phyloP scores from a whole-genome alignment of 2,113 vertebrate species.

The Charina bottae region DNA sequence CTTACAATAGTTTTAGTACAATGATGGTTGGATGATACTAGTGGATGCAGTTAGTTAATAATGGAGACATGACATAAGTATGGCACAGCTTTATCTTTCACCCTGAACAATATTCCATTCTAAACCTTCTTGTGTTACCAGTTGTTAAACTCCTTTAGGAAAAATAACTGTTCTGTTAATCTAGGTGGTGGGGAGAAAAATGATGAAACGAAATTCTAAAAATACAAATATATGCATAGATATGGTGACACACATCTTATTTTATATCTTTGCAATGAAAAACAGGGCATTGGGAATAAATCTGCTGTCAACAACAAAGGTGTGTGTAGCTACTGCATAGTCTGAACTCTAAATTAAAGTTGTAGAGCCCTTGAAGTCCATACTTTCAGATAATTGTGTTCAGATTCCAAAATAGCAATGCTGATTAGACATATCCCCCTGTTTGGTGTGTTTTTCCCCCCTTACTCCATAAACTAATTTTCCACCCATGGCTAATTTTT shows the following conservation, averaged over 20 bases:
- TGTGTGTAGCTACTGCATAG: background rate
- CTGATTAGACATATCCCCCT: background rate
- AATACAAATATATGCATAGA: background rate
- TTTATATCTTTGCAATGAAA: background rate
- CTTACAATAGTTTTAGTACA: background rate
- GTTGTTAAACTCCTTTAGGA: background rate
- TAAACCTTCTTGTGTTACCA: background rate
- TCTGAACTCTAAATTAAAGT: background rate
- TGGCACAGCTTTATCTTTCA: background rate
- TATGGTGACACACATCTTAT: background rate
- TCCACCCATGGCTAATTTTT: conserved; percentile 1
- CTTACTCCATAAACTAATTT: background rate
- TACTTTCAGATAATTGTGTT: background rate
- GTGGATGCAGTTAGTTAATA: background rate
- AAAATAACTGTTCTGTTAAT: background rate
- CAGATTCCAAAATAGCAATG: conserved; percentile 19
- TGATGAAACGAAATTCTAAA: background rate
- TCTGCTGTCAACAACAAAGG: background rate
- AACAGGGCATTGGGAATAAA: background rate
- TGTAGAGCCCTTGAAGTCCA: background rate
- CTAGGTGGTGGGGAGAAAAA: background rate
- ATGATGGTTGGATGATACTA: background rate
- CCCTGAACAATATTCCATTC: background rate
- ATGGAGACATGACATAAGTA: background rate
- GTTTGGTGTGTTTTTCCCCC: background rate